A percentile compares a stretch with the other conserved stretches of the same genome.
Conservation (phyloP, 2,113 vertebrate species). For the Cnemophilus loriae region DNA sequence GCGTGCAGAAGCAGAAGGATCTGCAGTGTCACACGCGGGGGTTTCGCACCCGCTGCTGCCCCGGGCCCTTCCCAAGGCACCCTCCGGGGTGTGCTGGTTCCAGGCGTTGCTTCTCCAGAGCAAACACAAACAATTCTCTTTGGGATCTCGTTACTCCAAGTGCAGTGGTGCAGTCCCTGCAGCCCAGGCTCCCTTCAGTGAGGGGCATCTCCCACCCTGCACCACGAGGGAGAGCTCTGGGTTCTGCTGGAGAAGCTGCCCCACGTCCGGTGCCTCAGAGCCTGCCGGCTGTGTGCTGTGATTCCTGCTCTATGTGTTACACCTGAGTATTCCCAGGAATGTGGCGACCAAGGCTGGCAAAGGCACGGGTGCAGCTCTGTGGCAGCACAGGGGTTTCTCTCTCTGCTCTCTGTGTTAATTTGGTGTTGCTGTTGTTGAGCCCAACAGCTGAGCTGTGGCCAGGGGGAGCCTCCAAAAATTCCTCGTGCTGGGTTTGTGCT, state of each 20-base stretch:
- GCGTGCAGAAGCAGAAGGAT: neutral
- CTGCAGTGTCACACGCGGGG: fast-evolving
- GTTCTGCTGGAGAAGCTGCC: neutral
- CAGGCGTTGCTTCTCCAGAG: neutral
- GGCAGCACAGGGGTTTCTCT: neutral
- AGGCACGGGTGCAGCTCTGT: neutral
- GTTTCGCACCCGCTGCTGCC: neutral
- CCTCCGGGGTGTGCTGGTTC: neutral
- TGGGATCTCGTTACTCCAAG: too few relatives aligned
- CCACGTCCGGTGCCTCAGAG: fast-evolving
- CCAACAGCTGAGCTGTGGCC: neutral
- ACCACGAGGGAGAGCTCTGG: neutral
- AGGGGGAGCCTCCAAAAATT: neutral
- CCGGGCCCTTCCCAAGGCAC: neutral
- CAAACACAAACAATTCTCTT: neutral
- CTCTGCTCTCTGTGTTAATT: too few relatives aligned
- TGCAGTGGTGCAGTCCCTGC: too few relatives aligned
- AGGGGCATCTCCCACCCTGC: neutral
- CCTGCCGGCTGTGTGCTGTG: neutral
- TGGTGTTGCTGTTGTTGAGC: neutral
- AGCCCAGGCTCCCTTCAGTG: neutral
- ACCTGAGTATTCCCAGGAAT: neutral
- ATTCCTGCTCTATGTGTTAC: neutral
- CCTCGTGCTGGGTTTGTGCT: neutral
- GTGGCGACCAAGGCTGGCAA: too few relatives aligned